Base-by-base conservation (phyloP, 2,888 invertebrate species). In the Pollenia amentaria region DNA sequence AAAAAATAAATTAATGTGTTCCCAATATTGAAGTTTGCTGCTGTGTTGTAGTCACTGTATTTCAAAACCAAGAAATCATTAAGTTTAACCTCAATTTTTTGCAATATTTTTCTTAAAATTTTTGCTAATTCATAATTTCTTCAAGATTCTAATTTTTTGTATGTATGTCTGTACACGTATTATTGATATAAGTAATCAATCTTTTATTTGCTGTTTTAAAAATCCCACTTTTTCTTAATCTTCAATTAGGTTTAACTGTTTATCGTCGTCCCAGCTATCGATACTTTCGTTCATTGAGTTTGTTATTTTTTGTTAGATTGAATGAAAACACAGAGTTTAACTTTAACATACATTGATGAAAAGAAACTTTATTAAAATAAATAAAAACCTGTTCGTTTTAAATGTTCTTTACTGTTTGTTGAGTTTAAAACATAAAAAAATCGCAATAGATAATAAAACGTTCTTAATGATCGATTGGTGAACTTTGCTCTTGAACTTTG, bases 401-500 rank as follows among this genome's bases (percentile, higher is more conserved):
- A 57, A 44, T 21, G 16, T 40, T 55, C 7, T 21, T 70, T 55
- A 18, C 18, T 60, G 8, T 46, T 21, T 44, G 46, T 11, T 80
- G 53, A 16, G 29, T 44, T 67, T 62, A 53, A 62, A 53, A 42
- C 21, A 62, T 4, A 79, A n/a, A 60, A 21, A 67, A 46, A 11
- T 29, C 10, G 38, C 46, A 29, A 44, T 46, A 12, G 42, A 40
- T 69, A 44, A 76, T 38, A 70, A 16, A 72, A 48, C 16, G 46
- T 69, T 75, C 75, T 84, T 69, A 76, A 80, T 75, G 84, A 85
- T 70, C 80, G 62, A 64, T 77, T 57, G 53, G 38, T 73, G 81
- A 81, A 67, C 85, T 85, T 85, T 85, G 81, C 57, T 67, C 81
- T 81, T 77, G 72, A 85, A 77, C 72, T 76, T 42, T 57, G 55